Conservation (phyloP, 2,113 vertebrate genomes). For the Anolis sagrei region DNA sequence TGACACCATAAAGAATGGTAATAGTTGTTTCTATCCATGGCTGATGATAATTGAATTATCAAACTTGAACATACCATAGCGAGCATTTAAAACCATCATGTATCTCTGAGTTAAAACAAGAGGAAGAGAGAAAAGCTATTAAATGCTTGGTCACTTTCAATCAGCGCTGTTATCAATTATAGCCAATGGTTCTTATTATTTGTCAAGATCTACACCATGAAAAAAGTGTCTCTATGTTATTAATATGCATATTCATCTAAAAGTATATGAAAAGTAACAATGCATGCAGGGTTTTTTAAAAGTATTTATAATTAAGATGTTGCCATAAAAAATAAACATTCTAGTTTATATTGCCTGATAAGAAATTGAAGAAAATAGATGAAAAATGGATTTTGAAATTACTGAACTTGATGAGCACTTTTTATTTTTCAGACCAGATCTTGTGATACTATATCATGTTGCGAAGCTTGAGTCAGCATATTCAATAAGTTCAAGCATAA, state of each 20-base stretch:
- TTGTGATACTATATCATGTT: not conserved
- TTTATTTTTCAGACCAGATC: conserved; percentile 19
- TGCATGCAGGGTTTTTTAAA: conserved; percentile 50
- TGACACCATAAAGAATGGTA: conserved; percentile 49
- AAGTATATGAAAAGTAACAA: conserved; percentile 45
- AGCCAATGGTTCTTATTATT: conserved; percentile 63
- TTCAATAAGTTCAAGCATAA: not conserved
- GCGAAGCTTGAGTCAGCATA: not conserved
- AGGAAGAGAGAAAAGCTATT: conserved; percentile 63
- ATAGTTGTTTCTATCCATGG: conserved; percentile 68
- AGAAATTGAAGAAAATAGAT: conserved; percentile 27
- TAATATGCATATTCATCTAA: conserved; percentile 54
- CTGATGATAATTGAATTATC: conserved; percentile 75
- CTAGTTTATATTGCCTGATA: conserved; percentile 31
- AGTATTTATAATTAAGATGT: conserved; percentile 58
- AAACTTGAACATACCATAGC: conserved; percentile 63
- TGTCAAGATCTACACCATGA: conserved; percentile 61
- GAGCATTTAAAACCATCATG: conserved; percentile 61
- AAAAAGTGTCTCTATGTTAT: conserved; percentile 29
- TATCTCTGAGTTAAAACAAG: conserved; percentile 64
- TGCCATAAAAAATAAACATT: conserved; percentile 35
- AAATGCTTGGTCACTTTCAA: conserved; percentile 71
- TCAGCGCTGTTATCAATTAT: conserved; percentile 67
- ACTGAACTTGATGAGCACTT: conserved; percentile 12
- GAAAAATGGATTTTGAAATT: conserved; percentile 42